Evolutionary conservation across 2,113 vertebrate species (phyloP).

Genomic region (Potamarius usumacintae): DNA sequence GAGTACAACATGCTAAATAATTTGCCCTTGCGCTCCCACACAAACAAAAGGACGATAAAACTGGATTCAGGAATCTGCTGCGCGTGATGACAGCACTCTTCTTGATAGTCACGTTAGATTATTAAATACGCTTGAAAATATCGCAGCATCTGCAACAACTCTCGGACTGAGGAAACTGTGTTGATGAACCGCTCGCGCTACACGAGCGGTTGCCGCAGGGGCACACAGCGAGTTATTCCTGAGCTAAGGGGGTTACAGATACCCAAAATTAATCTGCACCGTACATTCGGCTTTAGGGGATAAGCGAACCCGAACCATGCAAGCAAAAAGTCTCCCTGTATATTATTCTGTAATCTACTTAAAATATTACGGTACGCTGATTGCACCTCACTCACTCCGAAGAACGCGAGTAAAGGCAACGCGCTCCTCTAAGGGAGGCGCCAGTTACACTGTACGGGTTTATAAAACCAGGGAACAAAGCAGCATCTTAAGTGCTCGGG

Average conservation of each 20-base stretch:
- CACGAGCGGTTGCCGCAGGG: background rate
- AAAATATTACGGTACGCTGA: background rate
- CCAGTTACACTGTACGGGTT: background rate
- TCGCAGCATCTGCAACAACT: background rate
- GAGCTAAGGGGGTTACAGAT: background rate
- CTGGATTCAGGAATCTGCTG: constrained; percentile 11
- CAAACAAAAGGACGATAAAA: background rate
- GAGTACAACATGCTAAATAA: background rate
- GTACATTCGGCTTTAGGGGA: background rate
- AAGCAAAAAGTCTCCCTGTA: background rate
- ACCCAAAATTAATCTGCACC: too few relatives aligned
- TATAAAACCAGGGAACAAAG: background rate
- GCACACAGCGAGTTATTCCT: background rate
- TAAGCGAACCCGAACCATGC: background rate
- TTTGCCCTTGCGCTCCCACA: background rate
- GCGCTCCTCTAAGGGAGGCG: background rate
- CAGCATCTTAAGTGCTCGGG: background rate
- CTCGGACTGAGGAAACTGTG: background rate
- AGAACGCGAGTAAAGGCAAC: background rate
- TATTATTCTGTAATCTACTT: background rate
- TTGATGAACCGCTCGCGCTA: background rate
- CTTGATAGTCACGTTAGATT: too few relatives aligned
- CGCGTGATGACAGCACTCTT: background rate
- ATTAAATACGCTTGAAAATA: background rate
- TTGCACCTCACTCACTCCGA: background rate